phyloP scores from a whole-genome alignment of 1,140 invertebrate species.

The Zaprionus taronus region DNA sequence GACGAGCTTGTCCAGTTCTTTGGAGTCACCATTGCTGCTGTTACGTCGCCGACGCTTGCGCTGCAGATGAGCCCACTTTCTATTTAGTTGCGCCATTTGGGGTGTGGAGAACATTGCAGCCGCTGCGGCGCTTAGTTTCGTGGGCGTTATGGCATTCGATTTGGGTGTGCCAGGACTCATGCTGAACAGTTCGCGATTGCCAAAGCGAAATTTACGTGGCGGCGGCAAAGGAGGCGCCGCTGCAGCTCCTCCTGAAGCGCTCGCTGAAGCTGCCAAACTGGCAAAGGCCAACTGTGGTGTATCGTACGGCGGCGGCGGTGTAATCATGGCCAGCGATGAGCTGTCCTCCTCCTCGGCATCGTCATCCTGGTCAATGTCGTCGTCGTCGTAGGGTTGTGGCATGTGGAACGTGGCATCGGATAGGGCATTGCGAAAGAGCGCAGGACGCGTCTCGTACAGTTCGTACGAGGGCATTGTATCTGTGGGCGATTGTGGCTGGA shows the following conservation, averaged over 20 bases:
- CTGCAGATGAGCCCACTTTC: slow-evolving; percentile 80
- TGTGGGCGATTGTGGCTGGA: slow-evolving; percentile 74
- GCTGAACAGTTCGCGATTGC: slow-evolving; percentile 76
- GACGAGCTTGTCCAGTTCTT: slow-evolving; percentile 82
- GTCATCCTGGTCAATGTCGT: slow-evolving; percentile 29
- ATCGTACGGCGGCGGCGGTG: slow-evolving; percentile 80
- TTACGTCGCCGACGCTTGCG: slow-evolving; percentile 73
- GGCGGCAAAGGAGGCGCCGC: slow-evolving; percentile 63
- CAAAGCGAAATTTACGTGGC: slow-evolving; percentile 75
- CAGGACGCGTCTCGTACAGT: slow-evolving; percentile 57
- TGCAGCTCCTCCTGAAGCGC: slow-evolving; percentile 35
- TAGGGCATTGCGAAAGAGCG: slow-evolving; percentile 40
- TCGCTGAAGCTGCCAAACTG: slow-evolving; percentile 4
- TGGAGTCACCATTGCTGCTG: slow-evolving; percentile 82
- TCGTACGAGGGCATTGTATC: slow-evolving; percentile 68
- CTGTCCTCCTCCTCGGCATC: slow-evolving; percentile 64
- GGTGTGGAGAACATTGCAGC: slow-evolving; percentile 75
- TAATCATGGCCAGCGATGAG: slow-evolving; percentile 80
- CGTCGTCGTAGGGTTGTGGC: slow-evolving; percentile 15
- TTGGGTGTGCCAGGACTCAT: slow-evolving; percentile 73
- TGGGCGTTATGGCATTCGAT: slow-evolving; percentile 76
- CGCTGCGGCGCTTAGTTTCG: slow-evolving; percentile 75
- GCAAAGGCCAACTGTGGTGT: slow-evolving; percentile 53
- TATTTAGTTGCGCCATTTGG: slow-evolving; percentile 78
- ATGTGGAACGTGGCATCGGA: slow-evolving; percentile 52